Conservation (phyloP, 30 jellyfish, hydroid and myxozoan species). For the Rhopilema esculentum region DNA sequence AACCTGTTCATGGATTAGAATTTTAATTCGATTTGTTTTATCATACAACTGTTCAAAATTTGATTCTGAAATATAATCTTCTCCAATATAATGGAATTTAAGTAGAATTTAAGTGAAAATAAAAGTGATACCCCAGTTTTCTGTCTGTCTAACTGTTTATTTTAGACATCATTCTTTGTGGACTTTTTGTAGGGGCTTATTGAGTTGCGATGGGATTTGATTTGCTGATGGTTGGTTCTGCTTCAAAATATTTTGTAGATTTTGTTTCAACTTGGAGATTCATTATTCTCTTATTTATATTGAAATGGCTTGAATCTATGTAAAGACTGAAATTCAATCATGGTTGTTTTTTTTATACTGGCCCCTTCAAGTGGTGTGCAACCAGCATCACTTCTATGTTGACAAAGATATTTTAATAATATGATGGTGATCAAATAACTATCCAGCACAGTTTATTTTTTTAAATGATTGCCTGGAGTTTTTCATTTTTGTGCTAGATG, state of each 20-base stretch:
- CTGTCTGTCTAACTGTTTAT: background rate
- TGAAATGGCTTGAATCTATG: background rate
- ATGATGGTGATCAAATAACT: too few species aligned
- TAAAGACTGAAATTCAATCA: background rate
- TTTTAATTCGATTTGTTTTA: too few species aligned
- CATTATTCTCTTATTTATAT: background rate
- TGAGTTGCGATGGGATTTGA: background rate
- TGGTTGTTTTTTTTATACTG: background rate
- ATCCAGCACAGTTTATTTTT: too few species aligned
- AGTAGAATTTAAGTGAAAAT: too few species aligned
- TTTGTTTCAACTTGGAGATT: background rate
- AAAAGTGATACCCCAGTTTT: background rate
- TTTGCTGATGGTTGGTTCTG: background rate
- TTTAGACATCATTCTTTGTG: background rate
- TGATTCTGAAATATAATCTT: too few species aligned
- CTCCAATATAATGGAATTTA: too few species aligned
- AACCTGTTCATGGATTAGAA: too few species aligned
- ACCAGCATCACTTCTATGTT: too few species aligned
- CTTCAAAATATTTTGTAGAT: background rate
- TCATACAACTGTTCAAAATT: too few species aligned
- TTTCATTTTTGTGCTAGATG: too few species aligned
- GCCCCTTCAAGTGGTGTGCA: background rate
- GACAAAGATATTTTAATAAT: too few species aligned
- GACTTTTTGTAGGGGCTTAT: background rate
- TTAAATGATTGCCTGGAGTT: too few species aligned